Evolutionary conservation across 1,140 invertebrate species (phyloP), one percentile per base, ranked within the genome.

Genomic region (Mactra quadrangularis): DNA sequence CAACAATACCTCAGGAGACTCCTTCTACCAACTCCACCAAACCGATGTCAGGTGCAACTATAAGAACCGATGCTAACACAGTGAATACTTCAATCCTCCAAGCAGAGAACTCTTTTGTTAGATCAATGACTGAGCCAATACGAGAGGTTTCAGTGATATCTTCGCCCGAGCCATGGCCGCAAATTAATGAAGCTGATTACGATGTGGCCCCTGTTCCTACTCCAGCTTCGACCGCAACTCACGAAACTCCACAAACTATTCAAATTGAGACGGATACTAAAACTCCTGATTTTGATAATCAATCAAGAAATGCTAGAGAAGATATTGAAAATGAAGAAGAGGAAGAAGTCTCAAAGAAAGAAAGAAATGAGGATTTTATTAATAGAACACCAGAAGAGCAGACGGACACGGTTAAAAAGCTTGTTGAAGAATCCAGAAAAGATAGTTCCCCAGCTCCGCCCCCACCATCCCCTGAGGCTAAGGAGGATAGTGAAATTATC

Each of bases 401-500:
- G 13, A 38, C 35, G 17, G 38, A 25, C 19, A 72, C 52, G 11
- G 62, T 76, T 3, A 76, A 76, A 57, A 83, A 76, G 38, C 35
- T 71, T n/a, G 38, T 82, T 66, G 78, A 82, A 60, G 76, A 76
- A n/a, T 84, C 83, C 4, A 35, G 68, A 17, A 87, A 87, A 72
- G 79, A 59, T 13, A 84, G 86, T 41, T 89, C 89, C 0, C 89
- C 89, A 11, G 88, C 77, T 0, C 88, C 88, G 6, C 88, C 89
- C 2, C 89, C 89, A 29, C 89, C 89, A 9, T 90, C 89, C 0
- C 89, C 89, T 0, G 89, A 90, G 45, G 71, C 83, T 29, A 86
- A 82, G 27, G 82, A 88, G 25, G 62, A 83, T n/a, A 66, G 59
- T 27, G 88, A 90, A 60, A 57, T 57, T 6, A 66, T 62, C 15